A percentile compares a stretch with the other conserved stretches of the same genome.
phyloP scores from a whole-genome alignment of 2,113 vertebrate species.

The Apaloderma vittatum region DNA sequence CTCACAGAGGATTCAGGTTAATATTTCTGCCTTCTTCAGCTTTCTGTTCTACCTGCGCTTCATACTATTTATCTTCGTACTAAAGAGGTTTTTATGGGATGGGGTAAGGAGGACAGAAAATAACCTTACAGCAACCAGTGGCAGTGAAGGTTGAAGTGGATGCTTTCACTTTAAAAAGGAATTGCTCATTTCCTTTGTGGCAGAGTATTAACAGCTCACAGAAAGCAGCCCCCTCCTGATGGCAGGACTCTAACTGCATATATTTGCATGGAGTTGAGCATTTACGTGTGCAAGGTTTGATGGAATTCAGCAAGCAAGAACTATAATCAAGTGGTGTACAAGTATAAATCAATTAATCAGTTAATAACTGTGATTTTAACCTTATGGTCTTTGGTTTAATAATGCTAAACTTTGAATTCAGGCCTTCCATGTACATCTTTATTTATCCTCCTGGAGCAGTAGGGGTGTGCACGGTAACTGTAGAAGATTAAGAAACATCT shows the following conservation, averaged over 20 bases:
- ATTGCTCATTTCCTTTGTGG: slow-evolving; percentile 40
- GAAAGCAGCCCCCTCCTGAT: background rate
- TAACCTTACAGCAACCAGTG: background rate
- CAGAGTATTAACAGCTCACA: slow-evolving; percentile 1
- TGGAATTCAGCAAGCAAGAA: background rate
- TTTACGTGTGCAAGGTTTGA: background rate
- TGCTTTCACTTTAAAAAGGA: slow-evolving; percentile 24
- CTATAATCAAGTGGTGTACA: background rate
- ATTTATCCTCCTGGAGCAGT: background rate
- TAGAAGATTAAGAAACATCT: slow-evolving; percentile 9
- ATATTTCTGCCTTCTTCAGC: slow-evolving; percentile 5
- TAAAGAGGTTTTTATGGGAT: background rate
- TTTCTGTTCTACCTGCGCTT: background rate
- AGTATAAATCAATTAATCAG: slow-evolving; percentile 6
- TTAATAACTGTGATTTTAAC: background rate
- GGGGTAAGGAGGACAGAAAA: slow-evolving; percentile 34
- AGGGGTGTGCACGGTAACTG: background rate
- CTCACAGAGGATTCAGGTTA: slow-evolving; percentile 4
- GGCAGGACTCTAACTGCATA: background rate
- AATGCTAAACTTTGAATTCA: background rate
- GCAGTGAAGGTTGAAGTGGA: slow-evolving; percentile 14
- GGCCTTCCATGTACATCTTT: background rate
- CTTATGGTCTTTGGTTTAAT: background rate
- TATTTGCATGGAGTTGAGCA: background rate
- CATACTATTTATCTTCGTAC: slow-evolving; percentile 7